These are phyloP conservation scores for Corythornis cristatus DNA, from an alignment of 2,113 vertebrate species.

Conservation along the genomic window DNA sequence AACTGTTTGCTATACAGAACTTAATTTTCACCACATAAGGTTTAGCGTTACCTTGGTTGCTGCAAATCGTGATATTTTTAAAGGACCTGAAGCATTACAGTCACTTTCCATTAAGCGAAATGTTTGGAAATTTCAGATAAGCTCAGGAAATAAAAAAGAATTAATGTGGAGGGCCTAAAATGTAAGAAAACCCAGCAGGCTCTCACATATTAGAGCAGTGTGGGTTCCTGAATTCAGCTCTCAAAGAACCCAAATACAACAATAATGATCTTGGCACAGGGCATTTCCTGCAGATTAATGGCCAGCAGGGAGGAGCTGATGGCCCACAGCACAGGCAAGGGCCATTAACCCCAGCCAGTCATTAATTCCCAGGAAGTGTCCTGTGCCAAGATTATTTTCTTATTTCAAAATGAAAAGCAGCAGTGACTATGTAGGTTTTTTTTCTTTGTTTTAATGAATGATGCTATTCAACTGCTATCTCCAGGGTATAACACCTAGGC, in stretches of 20 bases:
- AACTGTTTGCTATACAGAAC: not conserved
- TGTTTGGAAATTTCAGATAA: constrained; percentile 39
- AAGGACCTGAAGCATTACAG: constrained; percentile 13
- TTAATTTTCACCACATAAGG: not conserved
- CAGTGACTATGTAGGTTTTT: not conserved
- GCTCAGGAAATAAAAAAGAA: not conserved
- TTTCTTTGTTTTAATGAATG: constrained; percentile 22
- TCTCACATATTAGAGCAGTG: constrained; percentile 38
- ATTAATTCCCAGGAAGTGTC: constrained; percentile 64
- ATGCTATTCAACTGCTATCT: constrained; percentile 3
- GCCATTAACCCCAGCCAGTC: constrained; percentile 55
- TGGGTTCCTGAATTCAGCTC: constrained; percentile 42
- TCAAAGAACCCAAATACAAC: constrained; percentile 58
- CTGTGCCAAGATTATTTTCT: constrained; percentile 52
- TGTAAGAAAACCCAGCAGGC: constrained; percentile 47
- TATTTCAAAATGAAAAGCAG: constrained; percentile 57
- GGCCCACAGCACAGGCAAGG: constrained; percentile 24
- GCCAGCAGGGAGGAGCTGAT: constrained; percentile 57
- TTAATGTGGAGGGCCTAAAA: not conserved
- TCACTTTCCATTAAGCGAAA: constrained; percentile 33
- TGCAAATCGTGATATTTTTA: not conserved
- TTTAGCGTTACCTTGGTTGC: not conserved
- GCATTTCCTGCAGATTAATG: constrained; percentile 67
- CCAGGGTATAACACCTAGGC: not conserved
- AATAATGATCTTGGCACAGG: constrained; percentile 61